A percentile compares a stretch with the other conserved stretches of the same genome.
These are phyloP conservation scores for Ostrea edulis DNA, from an alignment of 1,140 invertebrate species.

Conservation along the genomic window DNA sequence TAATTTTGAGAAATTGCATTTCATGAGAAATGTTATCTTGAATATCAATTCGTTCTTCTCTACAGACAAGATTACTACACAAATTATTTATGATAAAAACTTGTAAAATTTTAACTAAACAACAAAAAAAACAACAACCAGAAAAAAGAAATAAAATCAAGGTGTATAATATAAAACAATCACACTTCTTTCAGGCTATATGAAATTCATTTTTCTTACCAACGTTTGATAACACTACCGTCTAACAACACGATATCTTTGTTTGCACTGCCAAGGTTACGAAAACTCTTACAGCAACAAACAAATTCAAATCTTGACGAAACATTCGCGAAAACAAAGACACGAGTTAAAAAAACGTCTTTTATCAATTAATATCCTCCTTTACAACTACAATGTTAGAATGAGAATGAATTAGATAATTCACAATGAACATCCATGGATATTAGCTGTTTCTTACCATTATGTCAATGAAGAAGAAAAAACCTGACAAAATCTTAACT, in stretches of 20 bases:
- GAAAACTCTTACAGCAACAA: conserved; percentile 25
- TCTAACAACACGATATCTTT: background rate
- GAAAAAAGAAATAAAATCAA: background rate
- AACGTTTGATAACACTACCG: background rate
- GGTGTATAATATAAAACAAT: background rate
- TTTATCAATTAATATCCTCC: background rate
- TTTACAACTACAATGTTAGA: background rate
- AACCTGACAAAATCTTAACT: too few relatives aligned
- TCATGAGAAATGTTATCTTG: background rate
- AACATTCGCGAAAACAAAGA: conserved; percentile 18
- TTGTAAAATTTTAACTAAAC: background rate
- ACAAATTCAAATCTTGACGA: conserved; percentile 14
- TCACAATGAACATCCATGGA: background rate
- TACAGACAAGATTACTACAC: background rate
- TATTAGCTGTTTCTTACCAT: background rate
- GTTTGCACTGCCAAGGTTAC: conserved; percentile 31
- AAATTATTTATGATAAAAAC: background rate
- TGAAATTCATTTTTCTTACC: background rate
- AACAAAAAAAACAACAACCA: background rate
- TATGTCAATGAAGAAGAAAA: background rate
- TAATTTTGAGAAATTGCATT: background rate
- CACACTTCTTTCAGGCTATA: background rate
- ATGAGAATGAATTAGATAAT: conserved; percentile 11
- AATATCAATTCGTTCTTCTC: background rate
- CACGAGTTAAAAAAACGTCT: background rate